phyloP scores from a whole-genome alignment of 2,888 invertebrate genomes.

The Scaptomyza polygonia region DNA sequence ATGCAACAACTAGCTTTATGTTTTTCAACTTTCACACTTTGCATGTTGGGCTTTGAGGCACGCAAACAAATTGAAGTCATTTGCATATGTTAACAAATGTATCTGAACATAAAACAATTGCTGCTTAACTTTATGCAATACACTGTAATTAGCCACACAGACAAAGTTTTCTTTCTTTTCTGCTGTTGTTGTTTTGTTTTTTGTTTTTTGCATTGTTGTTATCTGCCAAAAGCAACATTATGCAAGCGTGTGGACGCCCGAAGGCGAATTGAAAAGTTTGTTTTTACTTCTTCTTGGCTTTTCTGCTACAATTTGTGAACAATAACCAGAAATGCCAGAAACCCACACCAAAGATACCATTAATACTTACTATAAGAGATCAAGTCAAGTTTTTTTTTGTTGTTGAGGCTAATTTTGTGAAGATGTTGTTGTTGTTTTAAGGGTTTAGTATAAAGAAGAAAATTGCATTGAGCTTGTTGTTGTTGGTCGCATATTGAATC shows the following conservation, averaged over 20 bases:
- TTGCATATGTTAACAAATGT: slow-evolving; percentile 16
- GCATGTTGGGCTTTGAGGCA: slow-evolving; percentile 4
- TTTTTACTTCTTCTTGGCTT: neutral
- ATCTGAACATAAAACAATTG: slow-evolving; percentile 24
- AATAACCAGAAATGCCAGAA: slow-evolving; percentile 75
- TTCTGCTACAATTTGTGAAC: slow-evolving; percentile 43
- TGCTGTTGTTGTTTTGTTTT: no score
- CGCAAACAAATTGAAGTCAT: slow-evolving; percentile 16
- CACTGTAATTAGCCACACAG: slow-evolving; percentile 67
- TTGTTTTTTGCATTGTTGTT: slow-evolving; percentile 48
- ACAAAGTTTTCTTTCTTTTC: slow-evolving; percentile 10
- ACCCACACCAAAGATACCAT: slow-evolving; percentile 42
- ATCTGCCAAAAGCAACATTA: slow-evolving; percentile 52
- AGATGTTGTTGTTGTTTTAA: slow-evolving; percentile 47
- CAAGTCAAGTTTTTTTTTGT: neutral
- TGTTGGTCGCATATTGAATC: slow-evolving; percentile 50
- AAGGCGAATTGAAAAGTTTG: slow-evolving; percentile 18
- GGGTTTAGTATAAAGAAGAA: slow-evolving; percentile 1
- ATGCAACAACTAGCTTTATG: neutral
- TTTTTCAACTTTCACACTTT: slow-evolving; percentile 17
- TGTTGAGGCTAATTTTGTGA: slow-evolving; percentile 27
- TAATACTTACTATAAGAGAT: slow-evolving; percentile 65
- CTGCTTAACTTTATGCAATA: slow-evolving; percentile 61
- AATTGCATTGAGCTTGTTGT: neutral
- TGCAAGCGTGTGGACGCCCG: slow-evolving; percentile 47